These are phyloP conservation scores for Anolis carolinensis DNA, from an alignment of 2,113 vertebrate species.

Conservation along the genomic window DNA sequence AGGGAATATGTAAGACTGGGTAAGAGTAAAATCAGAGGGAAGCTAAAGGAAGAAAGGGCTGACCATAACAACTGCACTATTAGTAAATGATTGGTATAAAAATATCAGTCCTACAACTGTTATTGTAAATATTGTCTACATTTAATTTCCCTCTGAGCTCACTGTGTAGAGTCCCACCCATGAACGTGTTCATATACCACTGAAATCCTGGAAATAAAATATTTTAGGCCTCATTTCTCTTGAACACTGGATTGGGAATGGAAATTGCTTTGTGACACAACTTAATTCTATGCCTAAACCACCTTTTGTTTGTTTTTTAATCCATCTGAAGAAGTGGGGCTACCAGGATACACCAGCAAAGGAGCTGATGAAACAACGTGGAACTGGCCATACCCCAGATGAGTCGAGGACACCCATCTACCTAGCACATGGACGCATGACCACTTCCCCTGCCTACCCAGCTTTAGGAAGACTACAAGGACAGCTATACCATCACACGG, in stretches of 20 bases:
- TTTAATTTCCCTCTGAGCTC: too few species aligned
- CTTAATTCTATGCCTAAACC: neutral
- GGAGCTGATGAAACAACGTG: slow-evolving; percentile 78
- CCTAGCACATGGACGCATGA: neutral
- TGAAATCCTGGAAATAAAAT: neutral
- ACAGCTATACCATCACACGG: slow-evolving; percentile 26
- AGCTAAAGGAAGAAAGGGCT: neutral
- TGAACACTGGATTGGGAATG: neutral
- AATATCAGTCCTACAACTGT: neutral
- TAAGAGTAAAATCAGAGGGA: neutral
- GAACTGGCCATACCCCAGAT: slow-evolving; percentile 36
- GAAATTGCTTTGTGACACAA: neutral
- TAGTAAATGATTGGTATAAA: neutral
- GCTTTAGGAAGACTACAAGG: slow-evolving; percentile 46
- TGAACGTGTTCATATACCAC: too few species aligned
- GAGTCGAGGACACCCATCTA: slow-evolving; percentile 28
- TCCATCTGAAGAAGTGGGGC: slow-evolving; percentile 20
- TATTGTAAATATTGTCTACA: too few species aligned
- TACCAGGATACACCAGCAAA: slow-evolving; percentile 69
- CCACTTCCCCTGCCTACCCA: slow-evolving; percentile 1
- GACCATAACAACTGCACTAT: neutral
- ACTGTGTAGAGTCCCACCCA: neutral
- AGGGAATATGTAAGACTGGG: neutral
- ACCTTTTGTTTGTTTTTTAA: neutral
- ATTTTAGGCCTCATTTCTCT: neutral